Evolutionary conservation across 1,140 invertebrate species (phyloP).

Genomic region (Drosophila ogumai): DNA sequence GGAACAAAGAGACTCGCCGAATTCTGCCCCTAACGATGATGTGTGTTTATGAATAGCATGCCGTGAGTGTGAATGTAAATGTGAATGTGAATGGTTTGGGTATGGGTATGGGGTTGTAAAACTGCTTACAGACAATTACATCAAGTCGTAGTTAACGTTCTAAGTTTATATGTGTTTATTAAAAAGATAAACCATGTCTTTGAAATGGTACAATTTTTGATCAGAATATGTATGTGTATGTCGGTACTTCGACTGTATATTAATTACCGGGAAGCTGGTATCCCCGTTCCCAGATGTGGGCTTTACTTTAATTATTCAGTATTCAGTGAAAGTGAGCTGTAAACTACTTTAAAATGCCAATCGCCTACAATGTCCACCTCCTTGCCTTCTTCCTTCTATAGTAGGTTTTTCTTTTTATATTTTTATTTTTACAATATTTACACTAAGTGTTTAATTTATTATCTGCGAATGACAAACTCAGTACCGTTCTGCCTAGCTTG

Average conservation of each 20-base stretch:
- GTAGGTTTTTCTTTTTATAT: conserved; percentile 57
- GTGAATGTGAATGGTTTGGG: not conserved
- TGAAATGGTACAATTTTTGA: conserved; percentile 55
- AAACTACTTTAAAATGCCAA: conserved; percentile 77
- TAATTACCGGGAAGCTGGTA: conserved; percentile 16
- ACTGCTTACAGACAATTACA: conserved; percentile 55
- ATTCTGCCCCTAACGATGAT: conserved; percentile 44
- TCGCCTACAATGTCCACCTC: conserved; percentile 43
- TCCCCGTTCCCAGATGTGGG: conserved; percentile 20
- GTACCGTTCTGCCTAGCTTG: conserved; percentile 49
- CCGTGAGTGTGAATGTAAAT: conserved; percentile 20
- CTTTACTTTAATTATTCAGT: conserved; percentile 37
- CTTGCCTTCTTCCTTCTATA: conserved; percentile 33
- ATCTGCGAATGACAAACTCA: conserved; percentile 41
- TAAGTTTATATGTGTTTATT: conserved; percentile 57
- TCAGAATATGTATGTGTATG: conserved; percentile 40
- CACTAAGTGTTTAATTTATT: conserved; percentile 69
- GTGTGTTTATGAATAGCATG: conserved; percentile 26
- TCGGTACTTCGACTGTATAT: conserved; percentile 28
- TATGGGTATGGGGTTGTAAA: conserved; percentile 45
- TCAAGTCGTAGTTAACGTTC: conserved; percentile 62
- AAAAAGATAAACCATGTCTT: conserved; percentile 63
- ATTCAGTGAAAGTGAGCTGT: conserved; percentile 45
- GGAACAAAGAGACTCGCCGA: conserved; percentile 58
- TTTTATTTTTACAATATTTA: conserved; percentile 81